These are phyloP conservation scores for Chondrosia reniformis DNA, from an alignment of 37 sponge, comb jelly and placozoan genomes.

Conservation along the genomic window DNA sequence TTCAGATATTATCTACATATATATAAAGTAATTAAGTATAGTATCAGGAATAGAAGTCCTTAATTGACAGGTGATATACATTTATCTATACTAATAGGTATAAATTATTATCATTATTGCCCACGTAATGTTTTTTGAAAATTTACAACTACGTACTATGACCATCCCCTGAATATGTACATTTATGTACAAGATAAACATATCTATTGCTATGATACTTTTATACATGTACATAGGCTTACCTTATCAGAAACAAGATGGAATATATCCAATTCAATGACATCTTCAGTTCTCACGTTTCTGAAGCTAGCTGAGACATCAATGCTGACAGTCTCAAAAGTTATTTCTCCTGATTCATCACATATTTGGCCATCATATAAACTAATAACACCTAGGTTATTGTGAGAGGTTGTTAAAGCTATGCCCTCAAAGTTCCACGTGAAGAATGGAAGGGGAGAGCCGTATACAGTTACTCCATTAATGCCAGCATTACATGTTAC, in stretches of 20 bases:
- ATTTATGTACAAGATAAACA: no score
- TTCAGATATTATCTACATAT: neutral
- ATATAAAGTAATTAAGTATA: no score
- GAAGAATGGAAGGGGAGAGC: conserved; percentile 12
- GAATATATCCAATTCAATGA: neutral
- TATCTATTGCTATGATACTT: no score
- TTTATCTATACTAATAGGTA: no score
- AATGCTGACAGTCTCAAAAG: conserved; percentile 6
- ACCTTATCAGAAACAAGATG: neutral
- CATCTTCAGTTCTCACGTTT: neutral
- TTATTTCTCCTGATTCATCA: neutral
- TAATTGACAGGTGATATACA: no score
- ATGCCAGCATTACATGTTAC: neutral
- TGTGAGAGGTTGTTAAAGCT: neutral
- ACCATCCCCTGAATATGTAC: no score
- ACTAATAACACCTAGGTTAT: neutral
- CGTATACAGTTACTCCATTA: neutral
- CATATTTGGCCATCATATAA: neutral
- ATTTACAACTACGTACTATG: no score
- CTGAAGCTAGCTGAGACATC: conserved; percentile 4
- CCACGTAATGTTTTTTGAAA: no score
- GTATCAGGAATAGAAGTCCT: no score
- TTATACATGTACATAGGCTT: neutral
- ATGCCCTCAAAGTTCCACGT: neutral
- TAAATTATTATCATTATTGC: no score